phyloP scores from a whole-genome alignment of 2,888 invertebrate genomes.

The Reticulitermes lucifugus region DNA sequence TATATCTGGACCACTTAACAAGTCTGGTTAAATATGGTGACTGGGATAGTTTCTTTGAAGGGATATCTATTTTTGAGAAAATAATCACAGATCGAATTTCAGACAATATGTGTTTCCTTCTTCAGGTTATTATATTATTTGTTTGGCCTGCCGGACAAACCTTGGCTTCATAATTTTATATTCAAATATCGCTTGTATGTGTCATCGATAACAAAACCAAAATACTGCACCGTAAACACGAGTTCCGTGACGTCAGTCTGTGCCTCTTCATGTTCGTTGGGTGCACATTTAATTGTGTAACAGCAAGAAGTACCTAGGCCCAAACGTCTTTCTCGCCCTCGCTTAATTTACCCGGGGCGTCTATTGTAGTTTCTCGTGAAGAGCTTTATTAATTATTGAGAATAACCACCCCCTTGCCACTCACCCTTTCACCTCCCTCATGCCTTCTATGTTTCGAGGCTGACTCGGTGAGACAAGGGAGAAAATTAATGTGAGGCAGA shows the following conservation, averaged over 20 bases:
- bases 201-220: too few relatives aligned
- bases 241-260: background rate
- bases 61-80: too few relatives aligned
- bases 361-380: background rate
- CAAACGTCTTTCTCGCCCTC: background rate
- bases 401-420: constrained; percentile 3
- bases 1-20: too few relatives aligned
- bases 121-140: too few relatives aligned
- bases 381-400: constrained; percentile 22
- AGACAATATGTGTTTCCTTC: too few relatives aligned
- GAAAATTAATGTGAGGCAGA: constrained; percentile 30
- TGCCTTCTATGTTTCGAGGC: background rate
- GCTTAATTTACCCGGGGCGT: background rate
- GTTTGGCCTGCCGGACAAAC: too few relatives aligned
- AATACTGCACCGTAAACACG: background rate
- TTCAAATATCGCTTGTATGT: too few relatives aligned
- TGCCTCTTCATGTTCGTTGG: background rate
- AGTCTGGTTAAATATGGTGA: too few relatives aligned
- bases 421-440: background rate
- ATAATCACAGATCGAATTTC: too few relatives aligned
- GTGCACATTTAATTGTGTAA: background rate
- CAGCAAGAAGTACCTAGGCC: background rate
- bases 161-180: too few relatives aligned
- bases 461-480: background rate
- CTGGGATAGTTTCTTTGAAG: too few relatives aligned